Evolutionary conservation across 2,797 vertebrate species (phyloP), one percentile per base, ranked within the genome.

Genomic region (Podarcis lilfordi): DNA sequence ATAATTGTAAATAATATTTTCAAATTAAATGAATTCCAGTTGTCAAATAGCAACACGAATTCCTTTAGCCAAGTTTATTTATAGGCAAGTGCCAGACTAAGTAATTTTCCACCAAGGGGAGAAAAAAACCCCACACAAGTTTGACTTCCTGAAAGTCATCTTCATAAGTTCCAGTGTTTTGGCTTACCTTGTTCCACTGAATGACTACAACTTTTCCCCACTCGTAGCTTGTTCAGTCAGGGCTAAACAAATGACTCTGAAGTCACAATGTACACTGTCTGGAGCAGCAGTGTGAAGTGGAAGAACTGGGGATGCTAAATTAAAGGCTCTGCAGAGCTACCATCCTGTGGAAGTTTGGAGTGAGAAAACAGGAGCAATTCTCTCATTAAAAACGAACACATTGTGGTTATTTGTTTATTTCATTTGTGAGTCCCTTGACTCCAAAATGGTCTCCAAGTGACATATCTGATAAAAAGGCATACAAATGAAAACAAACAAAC

Each of bases 111-210:
- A 81, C 2, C 8, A 80, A 75, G 61, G 45, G 3, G 2, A 19
- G 10, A 43, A 17, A 43, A 82, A n/a, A n/a, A 25, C 71, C 5
- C 61, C 27, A 4, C 59, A 13, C 40, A 71, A 5, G 8, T 35
- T 32, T 64, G 68, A 74, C 23, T 74, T 80, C 82, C 69, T 80
- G 50, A 66, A 80, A 80, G 37, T n/a, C 29, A 35, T 75, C 32
- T 83, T 85, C 37, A 40, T n/a, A 50, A 50, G 72, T 15, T 86
- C n/a, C 23, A 89, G 81, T 79, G 89, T 89, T 89, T 90, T 81
- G 0, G 27, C 3, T 88, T 8, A 80, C 84, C 0, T 59, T 76
- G 88, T 13, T 13, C 32, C 80, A 88, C 29, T 84, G 72, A 75
- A 78, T 81, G n/a, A 76, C 83, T 40, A 13, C n/a, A 55, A 64